Conservation (phyloP, 1,140 invertebrate species). For the Drosophila lacteicornis region DNA sequence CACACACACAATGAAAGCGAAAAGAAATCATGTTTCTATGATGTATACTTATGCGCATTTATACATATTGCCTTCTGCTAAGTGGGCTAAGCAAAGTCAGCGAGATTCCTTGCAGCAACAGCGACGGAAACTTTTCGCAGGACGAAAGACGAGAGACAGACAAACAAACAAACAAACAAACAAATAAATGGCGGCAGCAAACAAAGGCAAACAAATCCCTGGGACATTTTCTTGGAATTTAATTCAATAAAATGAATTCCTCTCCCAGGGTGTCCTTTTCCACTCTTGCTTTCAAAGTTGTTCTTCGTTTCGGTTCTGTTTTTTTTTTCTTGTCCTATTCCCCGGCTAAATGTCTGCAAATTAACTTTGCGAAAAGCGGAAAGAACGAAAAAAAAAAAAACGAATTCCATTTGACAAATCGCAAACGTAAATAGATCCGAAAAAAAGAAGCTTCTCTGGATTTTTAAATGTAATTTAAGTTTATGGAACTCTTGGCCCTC, state of each 20-base stretch:
- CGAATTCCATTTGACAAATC: conserved; percentile 67
- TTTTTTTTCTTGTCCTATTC: conserved; percentile 24
- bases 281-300: conserved; percentile 41
- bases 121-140: conserved; percentile 26
- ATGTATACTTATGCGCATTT: conserved; percentile 45
- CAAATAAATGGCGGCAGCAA: conserved; percentile 37
- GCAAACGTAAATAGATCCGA: conserved; percentile 56
- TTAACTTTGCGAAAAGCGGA: conserved; percentile 56
- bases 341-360: conserved; percentile 55
- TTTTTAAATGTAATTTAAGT: conserved; percentile 71
- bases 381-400: neutral
- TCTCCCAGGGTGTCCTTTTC: conserved; percentile 36
- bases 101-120: conserved; percentile 31
- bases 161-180: conserved; percentile 30
- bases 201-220: conserved; percentile 53
- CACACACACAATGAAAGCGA: conserved; percentile 38
- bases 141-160: conserved; percentile 17
- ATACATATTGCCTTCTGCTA: conserved; percentile 45
- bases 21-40: conserved; percentile 45
- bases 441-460: conserved; percentile 22
- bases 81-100: conserved; percentile 46
- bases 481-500: conserved; percentile 33
- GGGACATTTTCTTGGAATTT: conserved; percentile 51
- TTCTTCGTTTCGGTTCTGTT: conserved; percentile 1
- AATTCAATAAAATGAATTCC: conserved; percentile 58